phyloP scores from a whole-genome alignment of 2,113 vertebrate species.

The Panthera leo region DNA sequence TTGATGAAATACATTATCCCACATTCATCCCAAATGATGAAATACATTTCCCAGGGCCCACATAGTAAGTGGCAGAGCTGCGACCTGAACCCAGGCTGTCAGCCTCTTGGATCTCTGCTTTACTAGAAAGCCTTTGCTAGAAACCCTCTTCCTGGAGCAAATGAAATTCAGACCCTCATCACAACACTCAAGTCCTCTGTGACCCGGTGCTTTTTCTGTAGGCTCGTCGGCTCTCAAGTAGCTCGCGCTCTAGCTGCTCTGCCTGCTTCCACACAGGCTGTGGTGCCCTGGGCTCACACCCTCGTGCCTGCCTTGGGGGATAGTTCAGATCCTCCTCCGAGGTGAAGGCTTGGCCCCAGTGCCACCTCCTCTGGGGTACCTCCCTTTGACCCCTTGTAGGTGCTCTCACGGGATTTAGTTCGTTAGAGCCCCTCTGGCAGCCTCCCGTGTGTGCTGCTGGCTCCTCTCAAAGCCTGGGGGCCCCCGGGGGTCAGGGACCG shows the following conservation, averaged over 20 bases:
- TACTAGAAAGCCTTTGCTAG: background rate
- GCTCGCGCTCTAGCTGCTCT: background rate
- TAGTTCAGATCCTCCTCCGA: background rate
- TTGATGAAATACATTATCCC: background rate
- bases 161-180: background rate
- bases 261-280: background rate
- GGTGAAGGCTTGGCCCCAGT: background rate
- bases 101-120: background rate
- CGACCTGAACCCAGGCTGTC: background rate
- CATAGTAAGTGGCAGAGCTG: background rate
- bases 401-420: background rate
- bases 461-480: background rate
- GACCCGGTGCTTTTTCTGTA: background rate
- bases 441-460: background rate
- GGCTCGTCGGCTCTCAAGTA: background rate
- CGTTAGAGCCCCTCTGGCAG: background rate
- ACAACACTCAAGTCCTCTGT: background rate
- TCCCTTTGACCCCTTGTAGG: accelerated
- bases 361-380: accelerated
- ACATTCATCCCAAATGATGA: background rate
- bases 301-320: accelerated
- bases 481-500: background rate
- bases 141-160: background rate
- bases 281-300: accelerated
- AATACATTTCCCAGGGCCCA: background rate